Base-by-base conservation (phyloP, 2,113 vertebrate genomes). In the Candoia aspera region DNA sequence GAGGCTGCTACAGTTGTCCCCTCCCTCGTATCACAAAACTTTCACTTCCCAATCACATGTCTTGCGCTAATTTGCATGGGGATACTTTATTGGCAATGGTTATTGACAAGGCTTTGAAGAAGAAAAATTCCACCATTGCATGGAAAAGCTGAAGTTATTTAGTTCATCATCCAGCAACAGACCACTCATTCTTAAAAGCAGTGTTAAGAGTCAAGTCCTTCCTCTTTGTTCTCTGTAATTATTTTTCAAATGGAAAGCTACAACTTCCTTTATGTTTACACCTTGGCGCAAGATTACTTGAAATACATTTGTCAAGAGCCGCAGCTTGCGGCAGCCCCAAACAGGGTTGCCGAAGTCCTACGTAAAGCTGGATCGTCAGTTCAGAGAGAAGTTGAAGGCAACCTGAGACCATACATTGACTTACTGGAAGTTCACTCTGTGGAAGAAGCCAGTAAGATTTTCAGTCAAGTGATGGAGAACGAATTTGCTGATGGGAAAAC, bases 401-500 rank as follows among this genome's bases (percentile, higher is more conserved):
- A 85, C n/a, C 54, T 98, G 86, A 42, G 94, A 26, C 94, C 95
- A 0, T 95, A 94, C 79, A 0, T 97, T 96, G 96, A 96, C 91
- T 94, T 19, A 4, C 87, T 97, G 13, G 92, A 95, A 2, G 95
- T 98, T 1, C 84, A 0, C 3, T 97, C 97, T 0, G 58, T 97
- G 1, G 97, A 96, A 0, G 90, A 10, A 0, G 97, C 97, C 92
- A 95, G 94, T 37, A 73, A 79, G 10, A 95, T 98, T 55, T 97
- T 98, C 95, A 95, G 91, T 0, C 94, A 95, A 2, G 97, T 98
- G 90, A 97, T 97, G 97, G 95, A 96, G 2, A 94, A 96, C 60
- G 96, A 98, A 37, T 98, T 97, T 88, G 96, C 97, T 21, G 98
- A 98, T 0, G 98, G 98, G 57, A 89, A 96, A 86, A 93, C 97